Evolutionary conservation across 2,888 invertebrate species (phyloP).

Genomic region (Mechanitis messenoides): DNA sequence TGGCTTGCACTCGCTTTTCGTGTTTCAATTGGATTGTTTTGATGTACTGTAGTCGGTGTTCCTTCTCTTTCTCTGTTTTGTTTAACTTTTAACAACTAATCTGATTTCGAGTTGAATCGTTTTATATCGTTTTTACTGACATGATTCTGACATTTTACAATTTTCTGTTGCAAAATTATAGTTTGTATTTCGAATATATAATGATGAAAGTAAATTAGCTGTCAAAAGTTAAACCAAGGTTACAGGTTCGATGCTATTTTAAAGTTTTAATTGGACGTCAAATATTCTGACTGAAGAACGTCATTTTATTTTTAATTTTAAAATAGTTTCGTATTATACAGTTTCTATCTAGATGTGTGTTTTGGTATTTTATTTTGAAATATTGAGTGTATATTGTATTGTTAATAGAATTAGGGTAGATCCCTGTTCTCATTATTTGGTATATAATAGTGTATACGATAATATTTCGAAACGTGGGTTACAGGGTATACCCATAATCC

Average conservation of each 20-base stretch:
- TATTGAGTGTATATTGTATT: not conserved
- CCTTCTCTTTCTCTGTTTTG: constrained; percentile 69
- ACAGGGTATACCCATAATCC: constrained; percentile 94
- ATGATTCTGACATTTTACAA: too few relatives aligned
- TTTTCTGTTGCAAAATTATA: not conserved
- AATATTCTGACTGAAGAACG: too few relatives aligned
- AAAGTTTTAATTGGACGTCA: not conserved
- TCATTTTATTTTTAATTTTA: constrained; percentile 1
- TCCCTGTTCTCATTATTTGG: constrained; percentile 4
- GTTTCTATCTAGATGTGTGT: constrained; percentile 5
- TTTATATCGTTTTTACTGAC: too few relatives aligned
- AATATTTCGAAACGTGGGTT: constrained; percentile 57
- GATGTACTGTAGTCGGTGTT: constrained; percentile 70
- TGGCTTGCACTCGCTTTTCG: constrained; percentile 72
- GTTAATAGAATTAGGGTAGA: constrained; percentile 6
- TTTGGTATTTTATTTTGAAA: not conserved
- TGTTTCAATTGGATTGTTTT: constrained; percentile 29
- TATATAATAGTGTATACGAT: constrained; percentile 22
- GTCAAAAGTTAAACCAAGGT: constrained; percentile 22
- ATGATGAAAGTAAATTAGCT: constrained; percentile 5
- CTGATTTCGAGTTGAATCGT: not conserved
- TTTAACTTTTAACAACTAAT: constrained; percentile 29
- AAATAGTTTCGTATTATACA: constrained; percentile 22
- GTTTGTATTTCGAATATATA: constrained; percentile 1
- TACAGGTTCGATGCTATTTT: constrained; percentile 21